Base-by-base conservation (phyloP, 37 sponge, comb jelly and placozoan species). In the Lycopodina hypogea region DNA sequence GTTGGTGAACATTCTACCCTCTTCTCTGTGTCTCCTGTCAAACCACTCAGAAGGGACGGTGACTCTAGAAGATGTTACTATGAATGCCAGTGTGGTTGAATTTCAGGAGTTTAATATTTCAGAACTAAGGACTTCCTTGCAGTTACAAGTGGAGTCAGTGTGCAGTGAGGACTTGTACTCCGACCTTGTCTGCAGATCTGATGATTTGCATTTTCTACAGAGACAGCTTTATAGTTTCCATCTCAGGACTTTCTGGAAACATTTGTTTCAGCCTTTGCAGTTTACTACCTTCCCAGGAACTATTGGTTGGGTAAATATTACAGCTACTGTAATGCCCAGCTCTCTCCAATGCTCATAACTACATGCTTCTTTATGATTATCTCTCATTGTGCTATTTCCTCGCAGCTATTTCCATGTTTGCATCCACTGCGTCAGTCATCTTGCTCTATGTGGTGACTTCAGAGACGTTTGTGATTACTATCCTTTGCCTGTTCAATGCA, bases 301-400 rank as follows among this genome's bases (percentile, higher is more conserved):
- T 75, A 77, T 50, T 91, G 91, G 91, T 69, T 91, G 30, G 81
- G 87, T 91, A 32, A 73, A 84, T 68, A 3, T 7, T 15, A 63
- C 9, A 28, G 23, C 11, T 63, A 23, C 29, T 18, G 19, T 26
- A 4, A 21, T 6, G 35, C 59, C 57, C 60, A 22, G 36, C 42
- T 32, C 37, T 18, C n/a, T 48, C 15, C 74, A 50, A 18, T 30
- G 15, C 74, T 53, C 74, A 17, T 39, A 17, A 33, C 30, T n/a
- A n/a, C n/a, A n/a, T n/a, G n/a, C n/a, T n/a, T n/a, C n/a, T n/a
- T n/a, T n/a, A n/a, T n/a, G n/a, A n/a, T 24, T 62, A 9, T 62
- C 17, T 26, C 74, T 72, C 32, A 19, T 26, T 11, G 40, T 28
- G 24, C 53, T 52, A 62, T 79, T 59, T 40, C 29, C 41, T 21